Percentiles rank a stretch among this genome's conserved stretches.
Evolutionary conservation across 2,888 invertebrate genomes (phyloP).

Genomic region (Chrysina gloriosa): DNA sequence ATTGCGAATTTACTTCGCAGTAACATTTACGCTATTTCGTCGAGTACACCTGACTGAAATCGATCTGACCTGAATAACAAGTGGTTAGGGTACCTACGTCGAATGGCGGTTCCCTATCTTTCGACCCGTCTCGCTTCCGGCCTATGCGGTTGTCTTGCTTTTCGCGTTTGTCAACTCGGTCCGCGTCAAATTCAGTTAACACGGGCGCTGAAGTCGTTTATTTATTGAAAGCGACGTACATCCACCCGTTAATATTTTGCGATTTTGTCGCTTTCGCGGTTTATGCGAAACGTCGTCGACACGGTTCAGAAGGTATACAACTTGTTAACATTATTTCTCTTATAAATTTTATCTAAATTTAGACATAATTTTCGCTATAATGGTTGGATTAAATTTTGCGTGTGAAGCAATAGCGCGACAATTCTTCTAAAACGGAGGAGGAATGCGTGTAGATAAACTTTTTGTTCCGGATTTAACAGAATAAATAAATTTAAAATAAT

Average conservation of each 20-base stretch:
- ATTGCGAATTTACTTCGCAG: conserved; percentile 25
- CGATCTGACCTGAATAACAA: conserved; percentile 35
- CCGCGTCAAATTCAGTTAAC: conserved; percentile 25
- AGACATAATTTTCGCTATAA: too few species aligned
- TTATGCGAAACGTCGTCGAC: too few species aligned
- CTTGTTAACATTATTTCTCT: too few species aligned
- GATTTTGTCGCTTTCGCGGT: not conserved
- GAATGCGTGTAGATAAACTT: too few species aligned
- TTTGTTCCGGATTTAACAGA: too few species aligned
- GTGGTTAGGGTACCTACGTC: conserved; percentile 19
- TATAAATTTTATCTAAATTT: too few species aligned
- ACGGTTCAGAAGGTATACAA: too few species aligned
- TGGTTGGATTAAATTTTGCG: too few species aligned
- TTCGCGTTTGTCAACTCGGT: conserved; percentile 3
- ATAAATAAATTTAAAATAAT: too few species aligned
- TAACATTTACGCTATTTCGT: conserved; percentile 29
- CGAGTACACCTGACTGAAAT: conserved; percentile 35
- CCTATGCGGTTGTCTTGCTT: not conserved
- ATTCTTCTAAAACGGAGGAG: too few species aligned
- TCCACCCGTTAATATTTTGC: not conserved
- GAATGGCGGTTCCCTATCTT: not conserved
- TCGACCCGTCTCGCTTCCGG: not conserved
- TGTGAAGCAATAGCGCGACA: too few species aligned
- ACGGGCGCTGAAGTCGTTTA: conserved; percentile 15
- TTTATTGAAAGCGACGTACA: conserved; percentile 19